Base-by-base conservation (phyloP, 2,113 vertebrate species). In the Plotosus lineatus region DNA sequence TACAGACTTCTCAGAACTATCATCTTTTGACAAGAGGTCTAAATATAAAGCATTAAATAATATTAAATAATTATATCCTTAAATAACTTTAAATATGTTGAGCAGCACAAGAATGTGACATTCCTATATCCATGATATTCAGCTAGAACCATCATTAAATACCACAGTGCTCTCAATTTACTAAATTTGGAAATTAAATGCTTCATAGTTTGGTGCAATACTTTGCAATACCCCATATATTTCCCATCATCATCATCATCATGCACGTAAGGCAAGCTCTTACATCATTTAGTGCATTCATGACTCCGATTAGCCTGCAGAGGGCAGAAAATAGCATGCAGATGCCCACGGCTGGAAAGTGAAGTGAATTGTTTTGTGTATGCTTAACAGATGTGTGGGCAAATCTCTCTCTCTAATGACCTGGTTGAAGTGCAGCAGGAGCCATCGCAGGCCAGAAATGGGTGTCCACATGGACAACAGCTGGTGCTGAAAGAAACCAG, bases 381-480 rank as follows among this genome's bases (percentile, higher is more conserved):
- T 60, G 58, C 69, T 40, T 75, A 14, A 38, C 51, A 69, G 31
- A 73, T 73, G 69, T 51, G 19, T 0, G 19, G 28, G 46, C 28
- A 51, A 51, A 51, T 51, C 69, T 73, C 5, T 0, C 5, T 0
- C 11, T 74, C 75, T 69, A 63, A 85, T 51, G 56, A 58, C 36
- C 75, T 78, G 60, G 46, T 74, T 61, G 69, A 71, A 81, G 71
- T n/a, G 17, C 72, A 28, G 65, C 73, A 15, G 21, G 46, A 38
- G 78, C 19, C 28, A 65, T 77, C 36, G 73, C 31, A 28, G 60
- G 66, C 48, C 82, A 55, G 53, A 60, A 51, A 44, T 42, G 71
- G 40, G 56, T 12, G 55, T 82, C 84, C 83, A 87, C 83, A 82
- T 85, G 80, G 40, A 74, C 63, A 85, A 68, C 83, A 87, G 83